Conservation (phyloP, 2,113 vertebrate genomes). For the Penelope pileata region DNA sequence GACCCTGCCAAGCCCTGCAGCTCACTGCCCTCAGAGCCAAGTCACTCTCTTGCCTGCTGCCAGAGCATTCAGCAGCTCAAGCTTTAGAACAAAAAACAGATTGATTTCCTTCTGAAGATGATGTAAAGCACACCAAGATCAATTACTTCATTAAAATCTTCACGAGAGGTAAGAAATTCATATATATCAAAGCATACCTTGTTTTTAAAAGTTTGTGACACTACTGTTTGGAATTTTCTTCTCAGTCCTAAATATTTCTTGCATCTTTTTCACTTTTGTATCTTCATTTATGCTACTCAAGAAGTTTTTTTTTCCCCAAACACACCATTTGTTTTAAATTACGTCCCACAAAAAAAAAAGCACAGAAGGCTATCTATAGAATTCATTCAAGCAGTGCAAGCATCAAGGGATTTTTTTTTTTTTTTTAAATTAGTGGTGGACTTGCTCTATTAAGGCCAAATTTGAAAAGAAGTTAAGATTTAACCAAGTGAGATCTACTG, state of each 20-base stretch:
- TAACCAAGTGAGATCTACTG: neutral
- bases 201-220: neutral
- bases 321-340: neutral
- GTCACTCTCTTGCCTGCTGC: neutral
- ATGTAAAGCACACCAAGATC: neutral
- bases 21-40: neutral
- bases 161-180: neutral
- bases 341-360: neutral
- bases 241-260: neutral
- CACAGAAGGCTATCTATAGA: neutral
- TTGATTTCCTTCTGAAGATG: neutral
- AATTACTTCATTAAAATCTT: neutral
- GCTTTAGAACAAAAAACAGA: neutral
- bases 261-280: neutral
- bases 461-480: constrained; percentile 19
- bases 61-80: neutral
- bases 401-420: neutral
- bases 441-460: neutral
- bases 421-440: neutral
- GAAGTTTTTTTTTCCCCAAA: neutral
- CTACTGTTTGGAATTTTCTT: neutral
- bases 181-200: neutral
- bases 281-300: neutral
- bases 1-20: neutral
- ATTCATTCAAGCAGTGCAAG: neutral